A percentile compares a stretch with the other conserved stretches of the same genome.
phyloP scores from a whole-genome alignment of 1,140 invertebrate species.

The Drosophila trapezifrons region DNA sequence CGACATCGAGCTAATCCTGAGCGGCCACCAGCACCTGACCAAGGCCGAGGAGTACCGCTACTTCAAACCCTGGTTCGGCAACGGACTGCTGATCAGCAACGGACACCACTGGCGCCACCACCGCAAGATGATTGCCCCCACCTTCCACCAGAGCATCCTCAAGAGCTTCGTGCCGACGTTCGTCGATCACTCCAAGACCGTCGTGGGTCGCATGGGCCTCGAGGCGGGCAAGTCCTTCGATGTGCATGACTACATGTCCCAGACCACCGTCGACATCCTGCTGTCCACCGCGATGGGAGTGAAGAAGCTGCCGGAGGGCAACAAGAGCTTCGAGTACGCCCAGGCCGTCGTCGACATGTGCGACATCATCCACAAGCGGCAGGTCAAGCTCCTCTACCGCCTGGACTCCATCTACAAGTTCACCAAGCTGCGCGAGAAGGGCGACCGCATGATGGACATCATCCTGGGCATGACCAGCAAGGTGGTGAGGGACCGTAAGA shows the following conservation, averaged over 20 bases:
- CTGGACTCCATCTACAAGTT: constrained; percentile 87
- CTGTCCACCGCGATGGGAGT: constrained; percentile 92
- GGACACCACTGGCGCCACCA: constrained; percentile 93
- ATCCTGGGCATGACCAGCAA: constrained; percentile 88
- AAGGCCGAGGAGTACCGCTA: constrained; percentile 92
- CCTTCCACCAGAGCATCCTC: constrained; percentile 96
- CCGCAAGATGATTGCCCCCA: constrained; percentile 95
- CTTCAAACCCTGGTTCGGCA: constrained; percentile 95
- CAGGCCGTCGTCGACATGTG: constrained; percentile 91
- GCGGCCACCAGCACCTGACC: constrained; percentile 90
- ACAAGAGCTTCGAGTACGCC: constrained; percentile 88
- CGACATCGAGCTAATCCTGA: constrained; percentile 89
- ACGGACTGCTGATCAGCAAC: constrained; percentile 92
- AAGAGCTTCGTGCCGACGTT: constrained; percentile 95
- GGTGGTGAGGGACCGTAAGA: constrained; percentile 87
- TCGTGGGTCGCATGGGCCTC: constrained; percentile 88
- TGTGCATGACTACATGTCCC: constrained; percentile 92
- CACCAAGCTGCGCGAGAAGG: constrained; percentile 86
- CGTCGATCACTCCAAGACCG: constrained; percentile 90
- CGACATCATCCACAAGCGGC: constrained; percentile 88
- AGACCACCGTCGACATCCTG: constrained; percentile 94
- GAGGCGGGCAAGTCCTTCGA: constrained; percentile 90
- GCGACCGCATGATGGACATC: constrained; percentile 86
- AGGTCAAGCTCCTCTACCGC: constrained; percentile 87
- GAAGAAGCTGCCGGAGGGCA: constrained; percentile 86